Evolutionary conservation across 2,113 vertebrate genomes (phyloP), one percentile per base, ranked within the genome.

Genomic region (Jaculus jaculus): DNA sequence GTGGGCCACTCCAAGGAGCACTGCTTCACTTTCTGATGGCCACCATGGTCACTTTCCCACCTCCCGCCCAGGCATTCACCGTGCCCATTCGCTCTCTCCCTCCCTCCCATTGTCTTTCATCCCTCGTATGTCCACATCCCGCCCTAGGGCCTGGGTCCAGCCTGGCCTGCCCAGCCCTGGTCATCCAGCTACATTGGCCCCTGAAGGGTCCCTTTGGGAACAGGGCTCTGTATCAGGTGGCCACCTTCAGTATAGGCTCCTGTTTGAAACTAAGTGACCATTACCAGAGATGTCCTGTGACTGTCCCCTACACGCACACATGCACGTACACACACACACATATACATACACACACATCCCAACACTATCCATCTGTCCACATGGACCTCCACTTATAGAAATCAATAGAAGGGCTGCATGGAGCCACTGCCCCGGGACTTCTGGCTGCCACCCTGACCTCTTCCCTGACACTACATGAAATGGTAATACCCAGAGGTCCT

Each of bases 1-100:
- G 98, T 99, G 47, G 98, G 99, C 60, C 99, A 99, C 92, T 28
- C 97, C 71, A 96, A 93, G 89, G 98, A 98, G 94, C 98, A 96
- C 96, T 98, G 98, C 87, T 99, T 99, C 84, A 93, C 97, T 89
- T 99, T 99, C 98, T 99, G 94, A 96, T 0, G 72, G 75, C 78
- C 1, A 11, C 63, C n/a, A 0, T 42, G 66, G 69, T 78, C 5
- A 5, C 42, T 10, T 5, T 39, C 54, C 1, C 28, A 58, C 39
- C 72, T 23, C 24, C 80, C 37, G 0, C 58, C 0, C 7, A 11
- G 6, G 37, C 23, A 32, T 39, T 8, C 9, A 54, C 42, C 69
- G 66, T 4, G 65, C 3, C 5, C 6, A 10, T 54, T 65, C 47
- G 3, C 18, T 60, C 73, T n/a, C n/a, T n/a, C 26, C 58, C 4